phyloP scores from a whole-genome alignment of 2,888 invertebrate species.

The Endotricha flammealis region DNA sequence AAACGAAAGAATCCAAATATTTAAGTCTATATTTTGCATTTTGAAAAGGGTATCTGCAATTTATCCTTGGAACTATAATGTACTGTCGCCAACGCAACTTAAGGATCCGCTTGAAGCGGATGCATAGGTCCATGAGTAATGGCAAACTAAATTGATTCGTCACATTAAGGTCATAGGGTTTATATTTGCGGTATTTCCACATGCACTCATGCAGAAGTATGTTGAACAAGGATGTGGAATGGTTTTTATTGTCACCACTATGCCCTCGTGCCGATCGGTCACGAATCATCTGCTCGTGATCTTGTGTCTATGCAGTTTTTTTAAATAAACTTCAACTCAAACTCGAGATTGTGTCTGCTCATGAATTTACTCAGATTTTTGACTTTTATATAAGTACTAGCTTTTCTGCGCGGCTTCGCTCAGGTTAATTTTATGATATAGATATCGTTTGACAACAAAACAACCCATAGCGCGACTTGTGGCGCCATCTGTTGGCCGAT shows the following conservation, averaged over 20 bases:
- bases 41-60: not conserved
- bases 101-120: not conserved
- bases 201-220: not conserved
- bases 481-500: too few species aligned
- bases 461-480: not conserved
- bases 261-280: constrained; percentile 40
- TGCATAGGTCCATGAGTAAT: not conserved
- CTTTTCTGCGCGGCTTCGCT: too few species aligned
- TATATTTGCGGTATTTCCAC: constrained; percentile 1
- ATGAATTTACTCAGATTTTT: too few species aligned
- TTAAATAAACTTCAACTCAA: too few species aligned
- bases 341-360: too few species aligned
- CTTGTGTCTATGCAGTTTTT: not conserved
- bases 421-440: not conserved
- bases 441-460: too few species aligned
- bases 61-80: not conserved
- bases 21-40: too few species aligned
- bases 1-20: too few species aligned
- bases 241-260: constrained; percentile 38
- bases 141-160: not conserved
- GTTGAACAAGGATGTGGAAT: constrained; percentile 46
- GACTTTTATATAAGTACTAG: too few species aligned
- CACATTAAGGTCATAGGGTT: not conserved
- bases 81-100: constrained; percentile 1
- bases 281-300: constrained; percentile 35